These are phyloP conservation scores for Tiaroga cobitis DNA, from an alignment of 2,797 vertebrate species.

Conservation along the genomic window DNA sequence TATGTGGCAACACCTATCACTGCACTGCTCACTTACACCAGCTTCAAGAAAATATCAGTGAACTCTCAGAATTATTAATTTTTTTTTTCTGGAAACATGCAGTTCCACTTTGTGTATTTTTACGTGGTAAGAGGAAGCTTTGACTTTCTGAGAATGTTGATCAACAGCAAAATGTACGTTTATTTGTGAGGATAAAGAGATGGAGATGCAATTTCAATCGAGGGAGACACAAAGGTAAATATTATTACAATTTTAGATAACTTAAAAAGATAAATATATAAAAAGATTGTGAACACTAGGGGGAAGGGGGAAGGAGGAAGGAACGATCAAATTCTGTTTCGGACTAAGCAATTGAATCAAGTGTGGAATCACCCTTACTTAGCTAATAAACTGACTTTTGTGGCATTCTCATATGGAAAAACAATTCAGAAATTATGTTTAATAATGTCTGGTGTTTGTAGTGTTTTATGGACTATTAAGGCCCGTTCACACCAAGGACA, in stretches of 20 bases:
- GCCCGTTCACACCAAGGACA: background rate
- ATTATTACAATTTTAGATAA: background rate
- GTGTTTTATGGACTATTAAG: background rate
- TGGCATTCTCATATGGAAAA: background rate
- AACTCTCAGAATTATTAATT: background rate
- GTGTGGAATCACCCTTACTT: background rate
- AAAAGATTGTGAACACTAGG: background rate
- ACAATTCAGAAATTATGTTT: background rate
- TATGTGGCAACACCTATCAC: background rate
- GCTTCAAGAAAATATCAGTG: background rate
- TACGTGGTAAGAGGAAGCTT: conserved; percentile 1
- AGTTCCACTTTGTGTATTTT: conserved; percentile 3
- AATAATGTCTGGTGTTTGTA: background rate
- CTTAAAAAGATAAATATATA: no score
- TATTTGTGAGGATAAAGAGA: background rate
- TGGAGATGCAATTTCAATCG: background rate
- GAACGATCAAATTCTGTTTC: background rate
- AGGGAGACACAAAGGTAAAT: background rate
- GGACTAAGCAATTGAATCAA: background rate
- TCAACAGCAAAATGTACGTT: background rate
- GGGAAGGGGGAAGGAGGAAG: no score
- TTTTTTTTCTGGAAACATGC: background rate
- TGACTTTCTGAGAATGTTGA: conserved; percentile 2
- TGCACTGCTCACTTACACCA: background rate
- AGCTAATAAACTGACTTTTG: background rate